These are phyloP conservation scores for Diorhabda sublineata DNA, from an alignment of 1,140 invertebrate species.

Conservation along the genomic window DNA sequence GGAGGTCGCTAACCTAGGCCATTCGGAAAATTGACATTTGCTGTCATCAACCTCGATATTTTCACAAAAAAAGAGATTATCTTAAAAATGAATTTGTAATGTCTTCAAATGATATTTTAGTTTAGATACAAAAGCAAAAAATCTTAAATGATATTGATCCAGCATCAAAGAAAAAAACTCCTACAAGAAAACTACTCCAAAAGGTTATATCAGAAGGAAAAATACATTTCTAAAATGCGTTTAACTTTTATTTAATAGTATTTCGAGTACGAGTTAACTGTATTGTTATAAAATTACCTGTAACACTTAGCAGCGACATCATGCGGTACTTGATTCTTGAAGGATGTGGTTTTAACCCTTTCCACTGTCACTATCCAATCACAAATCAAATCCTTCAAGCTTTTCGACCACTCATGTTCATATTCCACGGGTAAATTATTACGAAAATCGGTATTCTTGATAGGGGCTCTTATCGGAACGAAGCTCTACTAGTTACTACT, in stretches of 20 bases:
- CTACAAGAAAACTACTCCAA: not conserved
- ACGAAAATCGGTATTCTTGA: not conserved
- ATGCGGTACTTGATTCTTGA: slow-evolving; percentile 7
- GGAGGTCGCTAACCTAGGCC: slow-evolving; percentile 11
- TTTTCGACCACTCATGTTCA: not conserved
- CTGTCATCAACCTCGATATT: not conserved
- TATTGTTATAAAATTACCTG: not conserved
- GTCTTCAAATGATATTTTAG: not conserved
- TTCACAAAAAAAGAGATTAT: not conserved
- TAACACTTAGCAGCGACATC: slow-evolving; percentile 17
- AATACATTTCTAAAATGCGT: no score
- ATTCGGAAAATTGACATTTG: slow-evolving; percentile 6
- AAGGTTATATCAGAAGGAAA: not conserved
- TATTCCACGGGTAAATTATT: not conserved
- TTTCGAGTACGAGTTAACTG: no score
- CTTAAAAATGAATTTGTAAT: no score
- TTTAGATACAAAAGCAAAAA: not conserved
- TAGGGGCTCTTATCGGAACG: not conserved
- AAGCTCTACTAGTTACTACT: slow-evolving; percentile 1
- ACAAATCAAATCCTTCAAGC: not conserved
- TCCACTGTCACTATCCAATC: not conserved
- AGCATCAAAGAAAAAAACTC: not conserved
- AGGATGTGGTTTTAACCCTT: slow-evolving; percentile 1
- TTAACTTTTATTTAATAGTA: no score
- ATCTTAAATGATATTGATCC: slow-evolving; percentile 2